Base-by-base conservation (phyloP, 2,797 vertebrate species). In the Thunnus albacares region DNA sequence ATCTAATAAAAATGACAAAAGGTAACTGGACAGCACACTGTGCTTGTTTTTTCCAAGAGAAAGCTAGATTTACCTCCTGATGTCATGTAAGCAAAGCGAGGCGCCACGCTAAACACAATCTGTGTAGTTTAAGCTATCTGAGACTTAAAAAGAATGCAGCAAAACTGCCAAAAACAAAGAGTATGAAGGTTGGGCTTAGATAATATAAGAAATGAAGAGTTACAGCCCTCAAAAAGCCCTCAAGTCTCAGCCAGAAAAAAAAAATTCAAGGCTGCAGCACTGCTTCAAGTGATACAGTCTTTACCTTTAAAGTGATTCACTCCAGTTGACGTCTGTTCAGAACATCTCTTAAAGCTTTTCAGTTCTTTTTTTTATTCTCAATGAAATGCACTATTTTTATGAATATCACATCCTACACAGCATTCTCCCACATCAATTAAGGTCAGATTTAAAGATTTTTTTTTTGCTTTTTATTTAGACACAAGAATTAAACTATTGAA, bases 61-160 rank as follows among this genome's bases (percentile, higher is more conserved):
- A 69, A 80, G 76, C 60, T 88, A 84, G 82, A 87, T 89, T 88
- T 89, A 81, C 68, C 69, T 71, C 56, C 68, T 61, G 71, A 68
- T 88, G 78, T 87, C 69, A 82, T 71, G 51, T 28, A 68, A 84
- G 75, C 7, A 6, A 82, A 84, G 78, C 3, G 4, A 84, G 88
- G 87, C 81, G 70, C 88, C 91, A 77, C 73, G 45, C 64, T 80
- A 77, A 85, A 87, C 63, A 75, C 70, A 83, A 77, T 87, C 90
- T 79, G 71, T 80, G 71, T 33, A 67, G 66, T 75, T 82, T 4
- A 56, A 81, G 81, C 55, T 51, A 84, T 83, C 26, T 75, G 86
- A 85, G 64, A 89, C 69, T 28, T 26, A 77, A 61, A 75, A 88
- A 82, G 80, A 89, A 92, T 88, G 84, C 62, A 78, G 33, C 30